Conservation (phyloP, 2,797 vertebrate genomes). For the Champsocephalus gunnari region DNA sequence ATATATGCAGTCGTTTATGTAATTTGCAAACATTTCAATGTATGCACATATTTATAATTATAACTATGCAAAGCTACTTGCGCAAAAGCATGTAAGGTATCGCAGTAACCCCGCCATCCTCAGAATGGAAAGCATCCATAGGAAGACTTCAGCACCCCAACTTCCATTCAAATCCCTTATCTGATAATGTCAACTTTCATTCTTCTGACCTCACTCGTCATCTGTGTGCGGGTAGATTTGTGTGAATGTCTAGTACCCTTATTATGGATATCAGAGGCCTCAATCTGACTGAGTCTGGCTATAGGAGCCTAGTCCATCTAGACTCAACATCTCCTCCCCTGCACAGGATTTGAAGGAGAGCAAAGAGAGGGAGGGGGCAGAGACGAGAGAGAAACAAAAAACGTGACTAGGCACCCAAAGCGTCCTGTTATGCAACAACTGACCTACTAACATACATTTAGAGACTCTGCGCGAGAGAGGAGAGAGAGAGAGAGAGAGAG, state of each 20-base stretch:
- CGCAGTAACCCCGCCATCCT: no score
- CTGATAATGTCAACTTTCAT: not conserved
- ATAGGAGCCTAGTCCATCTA: slow-evolving; percentile 44
- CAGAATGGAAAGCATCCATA: no score
- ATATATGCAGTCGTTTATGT: no score
- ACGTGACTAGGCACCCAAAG: slow-evolving; percentile 88
- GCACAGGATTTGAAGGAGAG: slow-evolving; percentile 71
- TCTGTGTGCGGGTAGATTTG: slow-evolving; percentile 12
- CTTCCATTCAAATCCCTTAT: no score
- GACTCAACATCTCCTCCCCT: slow-evolving; percentile 51
- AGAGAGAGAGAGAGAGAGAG: slow-evolving; percentile 26
- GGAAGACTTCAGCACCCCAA: no score
- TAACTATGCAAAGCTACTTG: no score
- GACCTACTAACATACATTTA: slow-evolving; percentile 91
- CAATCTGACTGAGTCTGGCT: slow-evolving; percentile 65
- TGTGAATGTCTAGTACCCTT: slow-evolving; percentile 49
- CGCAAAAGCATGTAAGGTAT: no score
- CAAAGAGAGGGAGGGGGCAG: slow-evolving; percentile 66
- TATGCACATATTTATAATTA: no score
- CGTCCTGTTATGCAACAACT: slow-evolving; percentile 89
- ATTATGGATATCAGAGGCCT: slow-evolving; percentile 43
- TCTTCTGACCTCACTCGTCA: slow-evolving; percentile 8
- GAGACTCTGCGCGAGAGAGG: slow-evolving; percentile 65
- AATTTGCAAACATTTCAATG: no score
- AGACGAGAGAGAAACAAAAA: slow-evolving; percentile 79